These are phyloP conservation scores for Platorchestia sp. DNA, from an alignment of 1,140 invertebrate species.

Conservation along the genomic window DNA sequence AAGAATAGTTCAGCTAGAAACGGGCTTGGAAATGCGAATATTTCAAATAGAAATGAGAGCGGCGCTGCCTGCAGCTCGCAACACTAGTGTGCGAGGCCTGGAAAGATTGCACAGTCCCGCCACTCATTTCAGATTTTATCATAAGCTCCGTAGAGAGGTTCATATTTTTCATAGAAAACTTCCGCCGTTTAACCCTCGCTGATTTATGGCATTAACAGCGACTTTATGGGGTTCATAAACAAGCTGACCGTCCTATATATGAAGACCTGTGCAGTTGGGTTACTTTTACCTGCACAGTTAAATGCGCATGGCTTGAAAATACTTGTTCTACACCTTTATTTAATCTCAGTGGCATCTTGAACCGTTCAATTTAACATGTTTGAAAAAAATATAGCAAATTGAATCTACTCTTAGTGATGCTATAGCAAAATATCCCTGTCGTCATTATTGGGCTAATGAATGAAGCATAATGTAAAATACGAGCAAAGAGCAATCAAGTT, in stretches of 20 bases:
- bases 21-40: no score
- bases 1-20: no score
- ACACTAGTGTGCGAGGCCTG: background rate
- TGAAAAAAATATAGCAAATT: background rate
- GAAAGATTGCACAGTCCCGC: background rate
- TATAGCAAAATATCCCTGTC: background rate
- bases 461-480: background rate
- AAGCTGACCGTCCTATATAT: background rate
- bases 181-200: background rate
- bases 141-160: background rate
- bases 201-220: slow-evolving; percentile 39
- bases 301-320: background rate
- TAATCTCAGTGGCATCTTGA: background rate
- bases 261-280: background rate
- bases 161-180: slow-evolving; percentile 27
- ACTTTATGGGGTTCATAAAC: slow-evolving; percentile 14
- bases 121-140: background rate
- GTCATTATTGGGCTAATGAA: background rate
- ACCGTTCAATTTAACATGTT: background rate
- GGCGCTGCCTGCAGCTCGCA: background rate
- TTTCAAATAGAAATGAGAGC: no score
- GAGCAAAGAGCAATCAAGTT: background rate
- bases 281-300: background rate
- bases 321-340: background rate
- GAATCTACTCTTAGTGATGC: background rate